phyloP scores from a whole-genome alignment of 2,888 invertebrate species.

The Laspeyria flexula region DNA sequence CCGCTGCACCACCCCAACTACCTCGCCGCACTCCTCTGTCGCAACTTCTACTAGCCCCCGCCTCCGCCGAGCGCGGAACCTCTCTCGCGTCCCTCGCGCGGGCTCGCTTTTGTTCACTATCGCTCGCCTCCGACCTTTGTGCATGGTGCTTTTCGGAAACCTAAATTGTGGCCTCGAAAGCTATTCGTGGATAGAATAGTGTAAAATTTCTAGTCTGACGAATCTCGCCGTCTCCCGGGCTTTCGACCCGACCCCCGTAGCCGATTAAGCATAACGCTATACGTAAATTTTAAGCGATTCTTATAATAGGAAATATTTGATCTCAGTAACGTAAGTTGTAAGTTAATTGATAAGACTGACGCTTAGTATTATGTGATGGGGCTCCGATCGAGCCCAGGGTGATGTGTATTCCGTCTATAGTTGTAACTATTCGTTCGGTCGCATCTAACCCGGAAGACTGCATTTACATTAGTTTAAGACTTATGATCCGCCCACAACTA shows the following conservation, averaged over 20 bases:
- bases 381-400: conserved; percentile 43
- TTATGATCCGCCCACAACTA: no score
- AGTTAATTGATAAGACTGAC: conserved; percentile 64
- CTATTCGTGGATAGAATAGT: conserved; percentile 22
- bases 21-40: conserved; percentile 79
- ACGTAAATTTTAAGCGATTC: conserved; percentile 44
- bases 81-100: conserved; percentile 18
- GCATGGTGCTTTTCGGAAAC: conserved; percentile 18
- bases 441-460: conserved; percentile 22
- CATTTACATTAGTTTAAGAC: conserved; percentile 28
- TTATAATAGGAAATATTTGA: conserved; percentile 49
- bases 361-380: conserved; percentile 52
- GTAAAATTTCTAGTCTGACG: conserved; percentile 28
- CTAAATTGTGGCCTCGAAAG: conserved; percentile 16
- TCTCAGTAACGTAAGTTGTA: conserved; percentile 53
- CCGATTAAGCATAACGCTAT: conserved; percentile 53
- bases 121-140: conserved; percentile 13
- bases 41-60: conserved; percentile 73
- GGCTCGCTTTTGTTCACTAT: conserved; percentile 15
- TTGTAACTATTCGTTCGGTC: neutral
- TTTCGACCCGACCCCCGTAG: conserved; percentile 36
- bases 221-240: conserved; percentile 25
- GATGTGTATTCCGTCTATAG: conserved; percentile 29
- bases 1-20: conserved; percentile 77
- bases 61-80: conserved; percentile 18